A percentile compares a stretch with the other conserved stretches of the same genome.
Evolutionary conservation across 2,113 vertebrate species (phyloP).

Genomic region (Tiliqua scincoides): DNA sequence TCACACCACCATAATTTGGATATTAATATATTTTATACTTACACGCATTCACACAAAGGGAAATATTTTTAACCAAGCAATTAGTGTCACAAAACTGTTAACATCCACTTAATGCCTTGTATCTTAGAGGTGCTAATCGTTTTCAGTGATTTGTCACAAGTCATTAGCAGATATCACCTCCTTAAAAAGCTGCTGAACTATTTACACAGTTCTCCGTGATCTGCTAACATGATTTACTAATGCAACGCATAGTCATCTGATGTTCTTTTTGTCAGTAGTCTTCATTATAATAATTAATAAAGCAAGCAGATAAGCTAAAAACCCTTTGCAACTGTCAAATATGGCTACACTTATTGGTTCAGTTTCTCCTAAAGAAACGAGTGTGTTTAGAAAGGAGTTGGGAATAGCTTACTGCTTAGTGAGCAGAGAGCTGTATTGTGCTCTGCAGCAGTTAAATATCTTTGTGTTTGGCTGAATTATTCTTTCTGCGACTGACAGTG

Average conservation of each 20-base stretch:
- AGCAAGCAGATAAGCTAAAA: neutral
- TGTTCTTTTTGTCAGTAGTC: conserved; percentile 1
- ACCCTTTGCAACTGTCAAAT: neutral
- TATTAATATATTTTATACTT: neutral
- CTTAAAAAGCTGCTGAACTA: conserved; percentile 36
- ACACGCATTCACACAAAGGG: neutral
- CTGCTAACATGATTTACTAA: conserved; percentile 30
- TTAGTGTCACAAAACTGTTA: neutral
- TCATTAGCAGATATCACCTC: conserved; percentile 14
- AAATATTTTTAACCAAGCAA: neutral
- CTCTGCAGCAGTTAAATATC: neutral
- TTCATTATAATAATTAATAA: conserved; percentile 1
- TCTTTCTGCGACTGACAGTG: neutral
- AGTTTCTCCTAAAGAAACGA: neutral
- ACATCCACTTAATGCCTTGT: conserved; percentile 41
- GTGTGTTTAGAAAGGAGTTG: neutral
- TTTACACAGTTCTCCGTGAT: conserved; percentile 53
- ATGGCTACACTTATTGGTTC: neutral
- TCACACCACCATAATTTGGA: conserved; percentile 37
- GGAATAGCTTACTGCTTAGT: neutral
- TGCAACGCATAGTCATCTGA: conserved; percentile 30
- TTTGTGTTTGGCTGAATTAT: neutral
- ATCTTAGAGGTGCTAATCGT: conserved; percentile 52
- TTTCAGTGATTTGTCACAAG: conserved; percentile 37
- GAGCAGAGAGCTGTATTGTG: neutral